Base-by-base conservation (phyloP, 1,140 invertebrate species). In the Wiebesia pumilae region DNA sequence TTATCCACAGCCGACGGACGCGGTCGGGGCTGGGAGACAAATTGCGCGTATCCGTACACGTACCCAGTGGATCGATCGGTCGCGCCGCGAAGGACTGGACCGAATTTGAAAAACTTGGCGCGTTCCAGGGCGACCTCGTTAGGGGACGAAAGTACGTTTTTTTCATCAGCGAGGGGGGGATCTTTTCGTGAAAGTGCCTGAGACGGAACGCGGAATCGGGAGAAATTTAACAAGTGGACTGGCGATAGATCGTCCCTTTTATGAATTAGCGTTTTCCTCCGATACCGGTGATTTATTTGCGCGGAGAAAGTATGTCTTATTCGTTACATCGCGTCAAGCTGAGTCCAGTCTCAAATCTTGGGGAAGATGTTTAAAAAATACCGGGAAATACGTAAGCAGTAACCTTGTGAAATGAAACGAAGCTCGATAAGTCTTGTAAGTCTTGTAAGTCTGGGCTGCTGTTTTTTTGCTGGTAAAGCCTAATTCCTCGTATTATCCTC, bases 1-100 rank as follows among this genome's bases (percentile, higher is more conserved):
- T 90, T 92, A 92, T 91, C 89, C 90, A 90, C 89, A 92, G 91
- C 92, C 92, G 92, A 93, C 92, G 91, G 92, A 91, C 90, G 88
- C 90, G 89, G 90, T 88, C 3, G 33, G 30, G 67, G 21, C 1
- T 33, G 35, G 6, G 19, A 1, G 19, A 38, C 33, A 38, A 71
- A 24, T 38, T 6, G 14, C 24, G 69, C 10, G 30, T 24, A 38
- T 21, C 35, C 35, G 16, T 33, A 30, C 35, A 33, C 69, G 33
- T 38, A 71, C 40, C 47, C 30, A 3, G 24, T 9, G 30, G 30
- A 33, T 79, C 24, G 51, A 79, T 78, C 43, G 16, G 54, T 80
- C 51, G 24, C 30, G 9, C 3, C 24, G 65, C 69, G 24, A 77
- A 51, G 43, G 40, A 77, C 9, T 7, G 40, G 4, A 16, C 14